Base-by-base conservation (phyloP, 2,888 invertebrate genomes). In the Hypsopygia costalis region DNA sequence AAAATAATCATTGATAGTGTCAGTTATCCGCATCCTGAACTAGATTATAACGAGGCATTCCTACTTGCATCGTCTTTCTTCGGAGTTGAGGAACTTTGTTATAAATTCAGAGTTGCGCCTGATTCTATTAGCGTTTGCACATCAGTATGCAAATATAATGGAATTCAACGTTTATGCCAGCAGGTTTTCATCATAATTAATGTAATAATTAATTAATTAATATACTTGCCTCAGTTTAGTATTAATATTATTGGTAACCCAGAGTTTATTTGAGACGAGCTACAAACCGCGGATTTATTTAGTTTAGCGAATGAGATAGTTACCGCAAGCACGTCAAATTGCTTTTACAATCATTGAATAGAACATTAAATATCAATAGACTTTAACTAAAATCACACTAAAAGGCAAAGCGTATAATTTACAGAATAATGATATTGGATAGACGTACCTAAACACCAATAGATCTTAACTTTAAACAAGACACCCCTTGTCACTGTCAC, bases 21-120 rank as follows among this genome's bases (percentile, higher is more conserved):
- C 25, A 25, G 25, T 4, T 8, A 7, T 25, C n/a, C 25, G 25
- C 25, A 25, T 1, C 25, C n/a, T 25, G 25, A 25, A 25, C 3
- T 25, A n/a, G n/a, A 25, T 25, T 25, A 25, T 8, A 7, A 3
- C 25, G 6, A 25, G 25, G 6, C 25, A 25, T 25, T 25, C 6
- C 25, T 6, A 25, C 25, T 25, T 25, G 25, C 25, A 25, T 25
- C 25, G 8, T 6, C 25, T 25, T 25, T 25, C 25, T 25, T 25
- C 25, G 25, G n/a, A 37, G 22, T 31, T 31, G 6, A 20, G 5
- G 11, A 39, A 46, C 31, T 43, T 40, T 40, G 35, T 38, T 40
- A 40, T 35, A 43, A 43, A 41, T 46, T 41, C 29, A 34, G 34
- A 43, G 41, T 36, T 46, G 25, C 25, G 25, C 30, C 29, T 31